Evolutionary conservation across 2,888 invertebrate species (phyloP).

Genomic region (Fragum fragum): DNA sequence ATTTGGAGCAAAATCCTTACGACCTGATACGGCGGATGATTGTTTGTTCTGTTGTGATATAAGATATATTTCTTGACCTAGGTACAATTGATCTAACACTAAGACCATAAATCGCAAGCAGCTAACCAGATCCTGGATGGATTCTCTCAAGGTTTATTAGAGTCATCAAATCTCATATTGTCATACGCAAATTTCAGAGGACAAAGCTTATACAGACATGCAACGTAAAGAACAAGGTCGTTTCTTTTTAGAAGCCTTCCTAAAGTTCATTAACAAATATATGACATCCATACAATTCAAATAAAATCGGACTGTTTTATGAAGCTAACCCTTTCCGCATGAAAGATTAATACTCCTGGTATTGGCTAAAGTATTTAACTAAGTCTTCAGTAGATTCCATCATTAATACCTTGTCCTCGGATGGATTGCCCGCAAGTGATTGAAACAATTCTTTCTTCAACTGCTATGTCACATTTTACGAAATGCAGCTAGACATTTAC

Average conservation of each 20-base stretch:
- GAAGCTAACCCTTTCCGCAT: constrained; percentile 31
- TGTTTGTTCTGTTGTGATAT: too few relatives aligned
- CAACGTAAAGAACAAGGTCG: constrained; percentile 45
- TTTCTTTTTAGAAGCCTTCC: constrained; percentile 59
- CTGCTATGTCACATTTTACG: constrained; percentile 38
- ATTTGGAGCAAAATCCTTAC: too few relatives aligned
- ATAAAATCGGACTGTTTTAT: constrained; percentile 63
- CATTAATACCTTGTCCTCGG: background rate
- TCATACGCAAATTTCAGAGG: constrained; percentile 51
- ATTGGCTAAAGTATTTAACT: constrained; percentile 18
- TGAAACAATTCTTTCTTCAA: constrained; percentile 25
- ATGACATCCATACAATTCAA: constrained; percentile 51
- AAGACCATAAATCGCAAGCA: too few relatives aligned
- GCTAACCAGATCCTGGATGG: too few relatives aligned
- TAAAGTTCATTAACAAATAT: constrained; percentile 38
- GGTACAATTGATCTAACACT: too few relatives aligned
- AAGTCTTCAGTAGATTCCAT: constrained; percentile 14
- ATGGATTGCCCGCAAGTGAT: constrained; percentile 20
- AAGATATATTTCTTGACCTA: too few relatives aligned
- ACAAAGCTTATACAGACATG: constrained; percentile 47
- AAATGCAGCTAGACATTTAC: constrained; percentile 41
- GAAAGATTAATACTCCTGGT: constrained; percentile 35
- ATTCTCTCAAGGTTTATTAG: too few relatives aligned
- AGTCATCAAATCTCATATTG: too few relatives aligned
- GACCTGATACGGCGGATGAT: too few relatives aligned